phyloP scores from a whole-genome alignment of 2,113 vertebrate species.

The Indicator indicator region DNA sequence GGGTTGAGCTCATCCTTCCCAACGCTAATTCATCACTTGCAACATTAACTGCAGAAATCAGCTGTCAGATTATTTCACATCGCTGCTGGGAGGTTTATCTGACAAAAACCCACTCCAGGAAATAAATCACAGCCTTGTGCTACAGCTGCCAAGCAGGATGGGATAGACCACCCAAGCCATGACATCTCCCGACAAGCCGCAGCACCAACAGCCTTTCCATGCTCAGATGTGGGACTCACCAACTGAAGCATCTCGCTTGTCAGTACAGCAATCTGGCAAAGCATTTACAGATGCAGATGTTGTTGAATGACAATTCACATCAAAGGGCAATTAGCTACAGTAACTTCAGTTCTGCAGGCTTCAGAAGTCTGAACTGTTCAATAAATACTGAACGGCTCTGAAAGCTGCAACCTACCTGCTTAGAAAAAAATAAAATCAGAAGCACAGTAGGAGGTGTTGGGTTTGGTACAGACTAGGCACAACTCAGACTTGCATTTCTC shows the following conservation, averaged over 20 bases:
- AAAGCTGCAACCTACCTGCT: neutral
- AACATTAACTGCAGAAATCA: neutral
- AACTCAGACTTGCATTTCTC: neutral
- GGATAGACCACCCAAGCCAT: conserved; percentile 62
- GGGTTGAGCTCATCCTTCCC: conserved; percentile 17
- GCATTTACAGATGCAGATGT: neutral
- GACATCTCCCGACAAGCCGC: neutral
- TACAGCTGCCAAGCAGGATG: conserved; percentile 27
- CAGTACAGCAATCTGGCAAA: conserved; percentile 30
- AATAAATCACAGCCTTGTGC: conserved; percentile 18
- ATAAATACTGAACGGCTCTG: neutral
- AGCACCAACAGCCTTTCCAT: neutral
- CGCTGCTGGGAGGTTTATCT: conserved; percentile 4
- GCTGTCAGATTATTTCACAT: neutral
- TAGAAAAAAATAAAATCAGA: neutral
- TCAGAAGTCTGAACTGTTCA: neutral
- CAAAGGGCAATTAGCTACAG: neutral
- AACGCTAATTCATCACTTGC: neutral
- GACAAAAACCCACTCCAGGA: neutral
- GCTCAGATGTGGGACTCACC: neutral
- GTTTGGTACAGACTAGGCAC: neutral
- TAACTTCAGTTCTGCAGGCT: neutral
- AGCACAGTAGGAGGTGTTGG: neutral
- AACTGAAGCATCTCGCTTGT: conserved; percentile 46
- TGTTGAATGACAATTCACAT: neutral